A percentile compares a stretch with the other conserved stretches of the same genome.
Conservation (phyloP, 2,888 invertebrate genomes). For the Eupithecia vulgata region DNA sequence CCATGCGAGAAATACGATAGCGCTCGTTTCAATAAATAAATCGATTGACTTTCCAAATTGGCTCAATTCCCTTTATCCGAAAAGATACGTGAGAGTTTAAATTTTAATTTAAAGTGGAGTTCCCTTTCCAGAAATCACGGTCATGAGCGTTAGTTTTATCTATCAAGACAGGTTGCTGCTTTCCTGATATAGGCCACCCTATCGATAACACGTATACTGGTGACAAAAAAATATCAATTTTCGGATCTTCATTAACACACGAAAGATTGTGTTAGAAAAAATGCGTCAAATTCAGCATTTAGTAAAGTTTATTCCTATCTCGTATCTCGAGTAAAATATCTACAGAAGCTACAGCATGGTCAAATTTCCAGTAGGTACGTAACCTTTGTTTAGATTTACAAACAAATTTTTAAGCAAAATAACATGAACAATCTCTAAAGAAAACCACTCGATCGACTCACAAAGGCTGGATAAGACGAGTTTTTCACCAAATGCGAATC, state of each 20-base stretch:
- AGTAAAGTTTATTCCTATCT: not conserved
- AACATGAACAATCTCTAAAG: conserved; percentile 37
- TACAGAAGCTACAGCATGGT: not conserved
- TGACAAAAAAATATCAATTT: not conserved
- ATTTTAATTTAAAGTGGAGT: not conserved
- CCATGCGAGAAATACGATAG: not conserved
- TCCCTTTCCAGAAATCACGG: not conserved
- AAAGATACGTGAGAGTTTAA: not conserved
- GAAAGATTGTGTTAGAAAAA: not conserved
- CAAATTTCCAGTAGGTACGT: conserved; percentile 9
- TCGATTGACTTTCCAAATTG: conserved; percentile 24
- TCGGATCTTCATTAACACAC: not conserved
- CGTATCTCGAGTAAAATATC: not conserved
- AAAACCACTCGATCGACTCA: conserved; percentile 49
- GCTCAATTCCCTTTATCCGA: conserved; percentile 18
- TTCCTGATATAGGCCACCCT: not conserved
- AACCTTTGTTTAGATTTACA: not conserved
- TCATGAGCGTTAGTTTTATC: not conserved
- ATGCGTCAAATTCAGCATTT: not conserved
- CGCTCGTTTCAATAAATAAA: conserved; percentile 25
- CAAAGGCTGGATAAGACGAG: conserved; percentile 58
- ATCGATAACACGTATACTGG: not conserved
- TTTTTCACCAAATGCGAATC: conserved; percentile 60
- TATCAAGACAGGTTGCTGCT: not conserved
- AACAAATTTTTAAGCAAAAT: conserved; percentile 38